Evolutionary conservation across 2,797 vertebrate genomes (phyloP), one percentile per base, ranked within the genome.

Genomic region (Lophius americanus): DNA sequence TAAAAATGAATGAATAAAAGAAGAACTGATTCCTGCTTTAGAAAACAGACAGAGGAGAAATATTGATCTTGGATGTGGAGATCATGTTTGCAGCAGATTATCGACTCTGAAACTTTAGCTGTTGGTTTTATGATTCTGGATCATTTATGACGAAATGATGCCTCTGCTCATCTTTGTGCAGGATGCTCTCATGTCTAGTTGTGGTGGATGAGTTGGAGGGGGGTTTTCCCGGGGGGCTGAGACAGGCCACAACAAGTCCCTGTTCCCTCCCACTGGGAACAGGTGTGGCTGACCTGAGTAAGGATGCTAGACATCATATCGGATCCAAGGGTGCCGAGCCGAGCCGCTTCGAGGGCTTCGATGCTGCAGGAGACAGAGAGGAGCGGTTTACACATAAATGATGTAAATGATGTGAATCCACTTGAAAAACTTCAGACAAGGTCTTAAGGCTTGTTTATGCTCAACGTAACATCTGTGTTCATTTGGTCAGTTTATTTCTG

Each of bases 51-150:
- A 39, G 51, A 43, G 23, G 44, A 33, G 11, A n/a, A 37, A 7
- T 67, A 75, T 75, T 37, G 81, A 83, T 72, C 33, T 14, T 44
- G 73, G 14, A 71, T 55, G 59, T 63, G 64, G 64, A 68, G 68
- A 75, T 78, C 57, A 62, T 41, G 70, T 68, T 57, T 50, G 60
- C 61, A 63, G 51, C 53, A 64, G 55, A 48, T 74, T 62, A 64
- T 70, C 11, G 70, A 70, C 48, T 44, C 3, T 44, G 43, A 44
- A 44, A 44, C 43, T 44, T 44, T 44, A 44, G 43, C 43, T 44
- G 43, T 44, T 44, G 10, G 43, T 44, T 44, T 44, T 44, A 12
- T 44, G 11, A 44, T 44, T 44, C 10, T 44, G 43, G 11, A 61
- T 68, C 1, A 33, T 49, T 60, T 44, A 37, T 32, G 41, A 42